Base-by-base conservation (phyloP, 2,113 vertebrate genomes). In the Panurus biarmicus region DNA sequence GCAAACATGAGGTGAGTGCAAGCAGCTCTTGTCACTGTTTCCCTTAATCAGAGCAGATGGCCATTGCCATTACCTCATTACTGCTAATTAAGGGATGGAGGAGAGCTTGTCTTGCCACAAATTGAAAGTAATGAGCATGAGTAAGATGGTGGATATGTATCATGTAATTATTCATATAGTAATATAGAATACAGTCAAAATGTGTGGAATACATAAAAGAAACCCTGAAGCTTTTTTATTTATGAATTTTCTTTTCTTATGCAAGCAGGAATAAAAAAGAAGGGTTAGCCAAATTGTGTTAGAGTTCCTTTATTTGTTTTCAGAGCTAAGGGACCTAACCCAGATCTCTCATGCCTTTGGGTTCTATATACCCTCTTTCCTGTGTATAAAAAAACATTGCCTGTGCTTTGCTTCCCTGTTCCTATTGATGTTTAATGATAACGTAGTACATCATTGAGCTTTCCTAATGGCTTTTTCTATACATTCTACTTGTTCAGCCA, bases 1-100 rank as follows among this genome's bases (percentile, higher is more conserved):
- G 23, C n/a, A 85, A 67, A 50, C 11, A 35, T 0, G 10, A 61
- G 35, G 36, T 45, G 33, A 79, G 21, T 1, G 21, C 26, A 23
- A 47, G 38, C 50, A 76, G 66, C 66, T 76, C 58, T 78, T 65
- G 38, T 26, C 90, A 44, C 50, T 45, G 66, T 76, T 50, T 91
- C 58, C 62, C n/a, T 50, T 94, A 92, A 87, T 75, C 62, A 79
- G 70, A 94, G 87, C 89, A 94, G 93, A 87, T 89, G 89, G 77
- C 70, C 66, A 69, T 35, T 54, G 51, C 89, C 50, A 87, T 93
- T 91, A 87, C 16, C 75, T 91, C 66, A 47, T 96, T 94, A 95
- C 28, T 58, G 84, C 21, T 79, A 94, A 92, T 89, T 94, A 95
- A 61, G 50, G 50, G 48, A 61, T 66, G 35, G 42, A 50, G 65